phyloP scores from a whole-genome alignment of 2,888 invertebrate species.

The Myopa testacea region DNA sequence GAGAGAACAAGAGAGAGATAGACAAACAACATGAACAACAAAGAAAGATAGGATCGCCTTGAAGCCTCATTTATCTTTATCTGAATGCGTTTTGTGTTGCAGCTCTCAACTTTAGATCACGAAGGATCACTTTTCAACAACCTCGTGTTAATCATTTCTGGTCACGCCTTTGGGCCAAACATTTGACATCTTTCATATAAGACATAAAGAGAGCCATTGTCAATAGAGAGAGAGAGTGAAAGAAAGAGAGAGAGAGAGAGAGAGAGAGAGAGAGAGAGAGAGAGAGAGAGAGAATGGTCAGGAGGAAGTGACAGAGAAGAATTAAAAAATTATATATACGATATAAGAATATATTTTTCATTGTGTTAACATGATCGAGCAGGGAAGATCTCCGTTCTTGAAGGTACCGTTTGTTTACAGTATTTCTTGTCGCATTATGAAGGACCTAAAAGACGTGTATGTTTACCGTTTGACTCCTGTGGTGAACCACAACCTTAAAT shows the following conservation, averaged over 20 bases:
- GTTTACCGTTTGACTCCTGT: constrained; percentile 24
- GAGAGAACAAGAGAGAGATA: background rate
- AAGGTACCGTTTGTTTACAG: background rate
- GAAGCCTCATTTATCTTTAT: constrained; percentile 25
- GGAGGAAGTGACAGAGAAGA: background rate
- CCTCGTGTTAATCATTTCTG: background rate
- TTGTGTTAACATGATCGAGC: background rate
- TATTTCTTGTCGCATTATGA: background rate
- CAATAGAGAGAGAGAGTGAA: too few species aligned
- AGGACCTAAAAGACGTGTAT: constrained; percentile 15
- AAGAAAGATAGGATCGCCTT: background rate
- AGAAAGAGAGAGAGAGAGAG: too few species aligned
- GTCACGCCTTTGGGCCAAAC: background rate
- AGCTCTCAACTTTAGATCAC: background rate
- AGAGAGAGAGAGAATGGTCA: too few species aligned
- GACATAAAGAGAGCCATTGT: background rate
- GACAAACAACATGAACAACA: background rate
- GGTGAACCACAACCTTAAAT: constrained; percentile 16
- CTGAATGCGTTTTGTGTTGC: background rate
- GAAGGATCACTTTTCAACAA: background rate
- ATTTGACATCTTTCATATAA: background rate
- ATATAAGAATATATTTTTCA: background rate
- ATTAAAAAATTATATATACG: background rate
- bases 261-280: too few species aligned
- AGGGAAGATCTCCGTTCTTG: background rate